Conservation (phyloP, 2,113 vertebrate genomes). For the Oreochromis niloticus region DNA sequence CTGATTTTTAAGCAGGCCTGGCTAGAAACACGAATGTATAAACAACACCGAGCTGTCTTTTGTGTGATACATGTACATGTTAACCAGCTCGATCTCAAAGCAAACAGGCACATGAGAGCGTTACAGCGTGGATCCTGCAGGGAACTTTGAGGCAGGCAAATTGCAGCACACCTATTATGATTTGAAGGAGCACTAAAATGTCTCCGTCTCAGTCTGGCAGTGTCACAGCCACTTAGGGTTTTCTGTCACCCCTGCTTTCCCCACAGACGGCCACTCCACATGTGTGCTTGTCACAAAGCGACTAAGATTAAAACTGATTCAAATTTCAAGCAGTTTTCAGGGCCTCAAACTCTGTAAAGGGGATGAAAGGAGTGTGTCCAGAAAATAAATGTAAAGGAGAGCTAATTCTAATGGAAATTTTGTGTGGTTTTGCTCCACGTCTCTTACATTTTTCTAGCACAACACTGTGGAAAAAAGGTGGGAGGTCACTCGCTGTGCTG, state of each 20-base stretch:
- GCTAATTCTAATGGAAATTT: not conserved
- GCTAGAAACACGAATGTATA: not conserved
- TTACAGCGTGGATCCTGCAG: not conserved
- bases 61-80: not conserved
- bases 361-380: not conserved
- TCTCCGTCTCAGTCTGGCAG: not conserved
- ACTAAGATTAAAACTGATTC: constrained; percentile 29
- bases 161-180: not conserved
- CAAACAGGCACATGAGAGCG: not conserved
- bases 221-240: constrained; percentile 2
- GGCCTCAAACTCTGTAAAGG: not conserved
- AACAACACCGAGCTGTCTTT: not conserved
- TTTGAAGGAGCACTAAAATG: not conserved
- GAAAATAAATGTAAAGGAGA: not conserved
- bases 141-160: not conserved
- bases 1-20: not conserved
- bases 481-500: not conserved
- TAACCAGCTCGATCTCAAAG: not conserved
- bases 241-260: constrained; percentile 18
- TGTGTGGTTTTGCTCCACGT: not conserved
- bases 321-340: not conserved
- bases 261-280: not conserved
- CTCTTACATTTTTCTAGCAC: not conserved
- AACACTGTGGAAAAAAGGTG: not conserved
- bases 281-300: not conserved